These are phyloP conservation scores for Timema podura DNA, from an alignment of 2,888 invertebrate genomes.

Conservation along the genomic window DNA sequence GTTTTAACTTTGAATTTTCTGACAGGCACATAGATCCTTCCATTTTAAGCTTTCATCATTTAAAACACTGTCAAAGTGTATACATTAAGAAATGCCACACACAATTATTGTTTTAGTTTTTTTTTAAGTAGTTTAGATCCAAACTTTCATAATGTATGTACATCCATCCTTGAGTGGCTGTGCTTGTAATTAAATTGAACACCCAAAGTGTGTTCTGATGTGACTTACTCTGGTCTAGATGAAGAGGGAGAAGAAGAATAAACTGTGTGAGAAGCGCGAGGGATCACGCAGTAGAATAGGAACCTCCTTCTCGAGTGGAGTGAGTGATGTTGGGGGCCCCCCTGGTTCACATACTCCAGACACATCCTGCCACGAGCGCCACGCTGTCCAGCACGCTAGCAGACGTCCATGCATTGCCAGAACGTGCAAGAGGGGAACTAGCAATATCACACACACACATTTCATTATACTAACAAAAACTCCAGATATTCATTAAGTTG, in stretches of 20 bases:
- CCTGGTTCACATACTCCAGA: constrained; percentile 47
- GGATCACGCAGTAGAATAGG: constrained; percentile 86
- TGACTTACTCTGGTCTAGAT: constrained; percentile 77
- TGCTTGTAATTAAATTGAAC: too few species aligned
- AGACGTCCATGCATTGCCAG: constrained; percentile 80
- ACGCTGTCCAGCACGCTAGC: constrained; percentile 57
- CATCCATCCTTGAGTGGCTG: too few species aligned
- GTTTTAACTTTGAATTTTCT: too few species aligned
- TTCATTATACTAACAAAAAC: background rate
- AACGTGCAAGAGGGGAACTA: constrained; percentile 85
- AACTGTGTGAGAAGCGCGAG: constrained; percentile 82
- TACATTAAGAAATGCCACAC: too few species aligned
- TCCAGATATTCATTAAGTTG: too few species aligned
- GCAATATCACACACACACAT: constrained; percentile 28
- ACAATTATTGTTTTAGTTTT: too few species aligned
- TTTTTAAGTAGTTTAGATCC: too few species aligned
- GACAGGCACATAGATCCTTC: too few species aligned
- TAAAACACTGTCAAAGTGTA: too few species aligned
- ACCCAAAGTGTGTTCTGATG: background rate
- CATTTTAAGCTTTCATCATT: too few species aligned
- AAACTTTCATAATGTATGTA: too few species aligned
- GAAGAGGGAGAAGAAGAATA: constrained; percentile 76
- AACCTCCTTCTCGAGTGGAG: constrained; percentile 54
- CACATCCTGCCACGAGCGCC: constrained; percentile 55
- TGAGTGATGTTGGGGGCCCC: constrained; percentile 42